Base-by-base conservation (phyloP, 1,140 invertebrate species). In the Lanistes nyassanus region DNA sequence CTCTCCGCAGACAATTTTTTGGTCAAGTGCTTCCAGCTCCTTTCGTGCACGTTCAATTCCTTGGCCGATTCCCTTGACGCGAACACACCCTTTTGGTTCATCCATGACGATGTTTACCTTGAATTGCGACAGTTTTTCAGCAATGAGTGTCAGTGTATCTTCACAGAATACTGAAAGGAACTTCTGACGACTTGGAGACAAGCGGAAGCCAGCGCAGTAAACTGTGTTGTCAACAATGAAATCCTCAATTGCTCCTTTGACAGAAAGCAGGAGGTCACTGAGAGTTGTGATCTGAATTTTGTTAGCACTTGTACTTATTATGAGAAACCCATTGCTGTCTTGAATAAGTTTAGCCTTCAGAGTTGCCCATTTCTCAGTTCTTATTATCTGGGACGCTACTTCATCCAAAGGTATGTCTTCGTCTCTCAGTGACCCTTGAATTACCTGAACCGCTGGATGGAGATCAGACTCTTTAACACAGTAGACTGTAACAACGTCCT, bases 161-260 rank as follows among this genome's bases (percentile, higher is more conserved):
- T n/a, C n/a, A 11, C 56, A 60, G 23, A 60, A 60, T 0, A 60
- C 9, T 60, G 56, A 9, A 11, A 60, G 9, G 56, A 60, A 60
- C 56, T 31, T 60, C 56, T 60, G 56, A 0, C 56, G 56, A 60
- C 9, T 60, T 16, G 56, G 56, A 60, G 56, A 31, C 26, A 74
- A 42, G 31, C 31, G 56, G 64, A 26, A 53, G 13, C 2, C 34
- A 47, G 62, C 36, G 23, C 36, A 39, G 26, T 65, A 26, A 31
- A 66, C 42, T 3, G 73, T 65, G 37, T 74, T 74, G 47, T 23
- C 62, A 7, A 29, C 21, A 42, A 74, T 23, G 42, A 74, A 74
- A 16, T 36, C 21, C 31, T 58, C 9, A 34, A 73, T 39, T 39
- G 3, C 21, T 0, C 23, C 26, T 42, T 36, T 9, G 7, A 60